Evolutionary conservation across 2,888 invertebrate species (phyloP), one percentile per base, ranked within the genome.

Genomic region (Periphyllus acericola): DNA sequence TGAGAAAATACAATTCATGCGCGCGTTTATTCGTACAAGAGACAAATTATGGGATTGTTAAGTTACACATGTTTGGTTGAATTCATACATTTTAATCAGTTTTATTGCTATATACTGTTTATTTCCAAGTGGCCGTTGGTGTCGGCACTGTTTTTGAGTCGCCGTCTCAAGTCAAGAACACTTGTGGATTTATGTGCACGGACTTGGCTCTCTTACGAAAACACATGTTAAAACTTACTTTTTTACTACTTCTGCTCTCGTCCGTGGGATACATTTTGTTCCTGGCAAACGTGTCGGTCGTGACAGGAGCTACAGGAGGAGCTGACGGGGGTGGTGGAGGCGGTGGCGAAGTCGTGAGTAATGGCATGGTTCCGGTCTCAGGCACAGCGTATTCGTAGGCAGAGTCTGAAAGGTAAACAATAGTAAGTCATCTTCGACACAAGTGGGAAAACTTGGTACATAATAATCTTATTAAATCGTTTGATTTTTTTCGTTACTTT

Each of bases 371-470:
- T 90, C 95, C 94, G 90, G 89, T 89, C 92, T 95, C 95, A 32
- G 96, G 96, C 89, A 96, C 95, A 88, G 95, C 95, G 92, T 96
- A 96, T 92, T 96, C 96, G 92, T 95, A 95, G 90, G 94, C 94
- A 90, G 94, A 94, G 92, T 95, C 95, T 94, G 92, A 36, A 91
- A 91, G 89, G 74, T 66, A 78, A 87, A 89, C 34, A 66, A 66
- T 19, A 29, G 83, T 83, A 74, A 75, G 74, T 75, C 72, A 17
- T 40, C 21, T 34, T 29, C 66, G 66, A 76, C 34, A 40, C 72
- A 68, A 82, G 32, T 25, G 5, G 25, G n/a, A 71, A 52, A 82
- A 21, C 36, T n/a, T n/a, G n/a, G n/a, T n/a, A n/a, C n/a, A n/a
- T n/a, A n/a, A 66, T 19, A 19, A 36, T 14, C 9, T n/a, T 21